These are phyloP conservation scores for Crypturellus undulatus DNA, from an alignment of 2,113 vertebrate species.

Conservation along the genomic window DNA sequence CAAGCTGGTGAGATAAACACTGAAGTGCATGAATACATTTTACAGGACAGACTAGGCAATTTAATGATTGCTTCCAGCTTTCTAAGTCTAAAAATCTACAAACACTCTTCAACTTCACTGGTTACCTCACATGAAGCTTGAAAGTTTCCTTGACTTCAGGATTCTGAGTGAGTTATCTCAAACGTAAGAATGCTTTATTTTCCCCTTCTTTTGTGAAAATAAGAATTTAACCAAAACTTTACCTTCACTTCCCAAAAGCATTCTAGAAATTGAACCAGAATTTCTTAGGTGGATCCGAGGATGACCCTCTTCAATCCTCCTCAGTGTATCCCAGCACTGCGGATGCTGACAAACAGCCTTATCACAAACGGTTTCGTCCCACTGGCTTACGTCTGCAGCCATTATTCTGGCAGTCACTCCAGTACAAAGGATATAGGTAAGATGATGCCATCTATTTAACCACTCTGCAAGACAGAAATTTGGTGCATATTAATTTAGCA, in stretches of 20 bases:
- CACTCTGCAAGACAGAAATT: not conserved
- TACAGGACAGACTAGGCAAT: not conserved
- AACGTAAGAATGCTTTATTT: not conserved
- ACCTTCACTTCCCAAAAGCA: slow-evolving; percentile 9
- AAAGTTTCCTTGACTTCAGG: not conserved
- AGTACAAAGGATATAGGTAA: not conserved
- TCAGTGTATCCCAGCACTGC: slow-evolving; percentile 67
- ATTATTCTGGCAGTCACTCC: not conserved
- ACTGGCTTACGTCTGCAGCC: not conserved
- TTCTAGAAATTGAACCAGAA: not conserved
- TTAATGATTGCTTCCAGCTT: not conserved
- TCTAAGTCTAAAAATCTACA: not conserved
- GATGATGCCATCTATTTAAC: not conserved
- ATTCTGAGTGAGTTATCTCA: not conserved
- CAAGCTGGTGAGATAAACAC: not conserved
- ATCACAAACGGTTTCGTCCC: slow-evolving; percentile 67
- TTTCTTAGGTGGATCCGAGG: slow-evolving; percentile 34
- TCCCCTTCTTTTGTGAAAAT: not conserved
- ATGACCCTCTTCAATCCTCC: slow-evolving; percentile 56
- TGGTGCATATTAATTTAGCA: not conserved
- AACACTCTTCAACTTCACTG: not conserved
- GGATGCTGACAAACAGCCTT: slow-evolving; percentile 58
- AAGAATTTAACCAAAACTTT: not conserved
- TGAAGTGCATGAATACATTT: not conserved
- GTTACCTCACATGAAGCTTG: not conserved